These are phyloP conservation scores for Clarias batrachus DNA, from an alignment of 2,113 vertebrate species.

Conservation along the genomic window DNA sequence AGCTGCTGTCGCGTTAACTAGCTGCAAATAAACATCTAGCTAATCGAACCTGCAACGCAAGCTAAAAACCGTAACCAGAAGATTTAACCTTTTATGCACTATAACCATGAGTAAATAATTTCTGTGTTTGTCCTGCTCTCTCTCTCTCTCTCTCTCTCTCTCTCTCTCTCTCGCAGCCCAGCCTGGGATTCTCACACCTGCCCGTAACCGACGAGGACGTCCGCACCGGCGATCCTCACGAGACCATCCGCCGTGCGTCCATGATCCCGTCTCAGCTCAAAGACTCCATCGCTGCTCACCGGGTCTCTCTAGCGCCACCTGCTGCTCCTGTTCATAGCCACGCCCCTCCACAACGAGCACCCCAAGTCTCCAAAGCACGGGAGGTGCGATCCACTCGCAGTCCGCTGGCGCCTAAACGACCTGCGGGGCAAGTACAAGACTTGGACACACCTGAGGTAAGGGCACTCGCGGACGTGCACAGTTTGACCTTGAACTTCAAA, in stretches of 20 bases:
- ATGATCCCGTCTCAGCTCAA: slow-evolving; percentile 78
- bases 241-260: slow-evolving; percentile 85
- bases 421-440: slow-evolving; percentile 69
- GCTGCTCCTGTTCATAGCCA: slow-evolving; percentile 54
- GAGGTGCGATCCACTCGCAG: slow-evolving; percentile 52
- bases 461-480: too few relatives aligned
- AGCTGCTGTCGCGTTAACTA: neutral
- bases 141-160: neutral
- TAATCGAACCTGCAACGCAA: too few relatives aligned
- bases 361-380: slow-evolving; percentile 60
- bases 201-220: slow-evolving; percentile 86
- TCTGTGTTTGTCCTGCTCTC: neutral
- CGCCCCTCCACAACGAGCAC: slow-evolving; percentile 45
- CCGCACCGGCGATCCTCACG: slow-evolving; percentile 81
- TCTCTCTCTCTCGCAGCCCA: slow-evolving; percentile 64
- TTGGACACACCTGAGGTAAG: slow-evolving; percentile 75
- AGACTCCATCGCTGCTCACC: slow-evolving; percentile 60
- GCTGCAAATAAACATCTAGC: too few relatives aligned
- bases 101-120: neutral
- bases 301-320: slow-evolving; percentile 72
- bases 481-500: neutral
- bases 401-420: slow-evolving; percentile 61
- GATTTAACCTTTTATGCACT: too few relatives aligned
- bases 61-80: too few relatives aligned
- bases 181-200: slow-evolving; percentile 56